Evolutionary conservation across 2,113 vertebrate species (phyloP), one percentile per base, ranked within the genome.

Genomic region (Pachycephala philippinensis): DNA sequence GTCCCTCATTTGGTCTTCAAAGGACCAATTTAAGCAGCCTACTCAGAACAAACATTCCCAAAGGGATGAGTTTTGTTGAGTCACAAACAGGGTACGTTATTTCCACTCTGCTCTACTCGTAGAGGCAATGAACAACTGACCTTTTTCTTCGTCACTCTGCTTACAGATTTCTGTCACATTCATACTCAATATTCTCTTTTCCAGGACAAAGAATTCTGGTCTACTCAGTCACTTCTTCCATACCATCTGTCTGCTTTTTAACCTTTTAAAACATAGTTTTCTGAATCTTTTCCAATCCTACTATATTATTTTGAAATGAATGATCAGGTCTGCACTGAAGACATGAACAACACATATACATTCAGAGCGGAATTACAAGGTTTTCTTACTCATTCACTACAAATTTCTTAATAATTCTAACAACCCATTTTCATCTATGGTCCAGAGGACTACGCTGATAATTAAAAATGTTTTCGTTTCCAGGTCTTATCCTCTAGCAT

Each of bases 41-140:
- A 13, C 37, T 57, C 47, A 66, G 60, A 82, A 78, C 4, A 52
- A 84, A 39, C 11, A 31, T 17, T 7, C 42, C 11, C 28, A 83
- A 45, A 85, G 11, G 13, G 15, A 53, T 28, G 13, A 40, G 6
- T 31, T 66, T 37, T 24, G 1, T 45, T 88, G 42, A 85, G 28
- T 79, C 33, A 40, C 18, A 26, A 75, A 28, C 37, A 57, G 33
- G 6, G 3, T 54, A 33, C 5, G 3, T 35, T 44, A 54, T 60
- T 83, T 52, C 9, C 0, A 0, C 15, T 59, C 10, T 28, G 16
- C 18, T 59, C 13, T 44, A 33, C 14, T 56, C 8, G 14, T 5
- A 70, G 19, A 47, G 14, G 9, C 11, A 70, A 26, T 10, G 37
- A 94, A 78, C 2, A 49, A 23, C 19, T n/a, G 35, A 28, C 15